Percentiles rank a stretch among this genome's conserved stretches.
Conservation (phyloP, 2,797 vertebrate genomes). For the Pseudotriccus pelzelni region DNA sequence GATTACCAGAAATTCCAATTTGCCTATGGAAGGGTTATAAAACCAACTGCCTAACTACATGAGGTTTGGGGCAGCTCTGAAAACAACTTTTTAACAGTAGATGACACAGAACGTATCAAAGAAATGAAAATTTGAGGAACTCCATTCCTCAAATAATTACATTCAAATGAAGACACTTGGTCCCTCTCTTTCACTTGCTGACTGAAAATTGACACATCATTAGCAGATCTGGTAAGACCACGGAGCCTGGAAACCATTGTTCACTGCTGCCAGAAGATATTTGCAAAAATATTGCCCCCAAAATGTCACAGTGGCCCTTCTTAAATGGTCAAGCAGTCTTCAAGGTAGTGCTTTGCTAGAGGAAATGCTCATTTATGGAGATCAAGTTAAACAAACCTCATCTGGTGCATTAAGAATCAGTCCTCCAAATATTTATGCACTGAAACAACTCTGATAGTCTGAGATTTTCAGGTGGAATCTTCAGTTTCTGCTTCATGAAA, state of each 20-base stretch:
- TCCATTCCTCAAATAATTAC: not conserved
- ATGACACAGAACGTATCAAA: accelerated
- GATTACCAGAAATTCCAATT: not conserved
- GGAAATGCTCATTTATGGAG: not conserved
- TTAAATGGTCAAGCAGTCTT: not conserved
- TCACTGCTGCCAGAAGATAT: not conserved
- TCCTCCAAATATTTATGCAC: not conserved
- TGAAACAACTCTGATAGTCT: not conserved
- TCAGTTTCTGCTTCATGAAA: not conserved
- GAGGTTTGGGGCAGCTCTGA: not conserved
- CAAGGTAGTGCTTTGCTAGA: not conserved
- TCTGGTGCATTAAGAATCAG: not conserved
- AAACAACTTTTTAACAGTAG: not conserved
- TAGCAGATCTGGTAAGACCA: not conserved
- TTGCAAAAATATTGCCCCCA: not conserved
- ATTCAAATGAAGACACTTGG: not conserved
- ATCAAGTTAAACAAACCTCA: not conserved
- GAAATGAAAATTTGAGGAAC: not conserved
- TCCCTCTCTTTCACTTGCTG: not conserved
- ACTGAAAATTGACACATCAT: not conserved
- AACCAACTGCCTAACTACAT: not conserved
- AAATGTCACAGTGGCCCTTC: not conserved
- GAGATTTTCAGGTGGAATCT: not conserved
- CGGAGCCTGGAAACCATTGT: not conserved
- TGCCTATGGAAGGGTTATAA: not conserved